These are phyloP conservation scores for Microtus ochrogaster DNA, from an alignment of 2,113 vertebrate species.

Conservation along the genomic window DNA sequence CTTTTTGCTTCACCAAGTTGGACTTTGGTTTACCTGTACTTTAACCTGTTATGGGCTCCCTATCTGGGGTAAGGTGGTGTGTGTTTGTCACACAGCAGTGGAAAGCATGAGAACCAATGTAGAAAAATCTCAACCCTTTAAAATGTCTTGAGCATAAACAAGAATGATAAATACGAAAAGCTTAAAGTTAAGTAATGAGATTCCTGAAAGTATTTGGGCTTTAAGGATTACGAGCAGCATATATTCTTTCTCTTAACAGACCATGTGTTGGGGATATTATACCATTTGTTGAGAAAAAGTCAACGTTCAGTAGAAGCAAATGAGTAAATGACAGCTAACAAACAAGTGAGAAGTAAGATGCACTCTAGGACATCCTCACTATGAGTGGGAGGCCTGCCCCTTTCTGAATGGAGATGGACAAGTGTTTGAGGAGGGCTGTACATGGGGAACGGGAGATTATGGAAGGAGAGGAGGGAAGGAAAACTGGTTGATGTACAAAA, in stretches of 20 bases:
- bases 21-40: not conserved
- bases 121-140: not conserved
- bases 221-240: not conserved
- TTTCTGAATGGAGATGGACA: too few species aligned
- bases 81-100: not conserved
- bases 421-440: too few species aligned
- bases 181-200: not conserved
- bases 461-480: too few species aligned
- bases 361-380: not conserved
- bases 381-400: too few species aligned
- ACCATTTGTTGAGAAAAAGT: not conserved
- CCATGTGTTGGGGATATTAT: not conserved
- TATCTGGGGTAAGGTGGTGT: not conserved
- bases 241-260: not conserved
- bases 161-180: not conserved
- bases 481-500: too few species aligned
- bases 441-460: too few species aligned
- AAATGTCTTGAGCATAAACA: not conserved
- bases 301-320: not conserved
- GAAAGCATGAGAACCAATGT: not conserved
- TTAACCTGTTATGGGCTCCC: too few species aligned
- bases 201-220: not conserved
- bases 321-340: not conserved
- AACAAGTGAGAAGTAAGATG: not conserved
- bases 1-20: fast-evolving